Percentiles rank a stretch among this genome's conserved stretches.
These are phyloP conservation scores for Napeogenes sylphis DNA, from an alignment of 2,888 invertebrate genomes.

Conservation along the genomic window DNA sequence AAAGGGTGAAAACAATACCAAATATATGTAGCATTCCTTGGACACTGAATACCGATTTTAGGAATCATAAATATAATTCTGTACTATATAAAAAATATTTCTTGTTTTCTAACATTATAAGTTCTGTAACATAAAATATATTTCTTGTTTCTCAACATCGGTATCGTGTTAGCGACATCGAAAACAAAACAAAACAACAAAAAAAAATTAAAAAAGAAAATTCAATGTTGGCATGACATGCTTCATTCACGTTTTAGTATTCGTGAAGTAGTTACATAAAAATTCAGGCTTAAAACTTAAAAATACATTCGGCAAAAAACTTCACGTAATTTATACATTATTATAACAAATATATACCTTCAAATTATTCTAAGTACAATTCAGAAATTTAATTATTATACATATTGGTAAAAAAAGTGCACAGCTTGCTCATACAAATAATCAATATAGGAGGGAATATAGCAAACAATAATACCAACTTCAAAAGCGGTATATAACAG, in stretches of 20 bases:
- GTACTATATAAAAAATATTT: slow-evolving; percentile 3
- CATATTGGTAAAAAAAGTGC: background rate
- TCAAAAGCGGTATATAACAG: background rate
- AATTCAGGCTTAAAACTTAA: slow-evolving; percentile 35
- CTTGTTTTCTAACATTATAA: slow-evolving; percentile 13
- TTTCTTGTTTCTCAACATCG: slow-evolving; percentile 17
- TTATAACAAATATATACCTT: background rate
- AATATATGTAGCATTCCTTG: slow-evolving; percentile 44
- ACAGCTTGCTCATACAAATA: background rate
- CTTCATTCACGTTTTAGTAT: slow-evolving; percentile 35
- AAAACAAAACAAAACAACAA: slow-evolving; percentile 41
- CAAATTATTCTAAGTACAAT: background rate
- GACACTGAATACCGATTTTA: slow-evolving; percentile 31
- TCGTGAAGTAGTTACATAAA: slow-evolving; percentile 30
- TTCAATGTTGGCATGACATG: slow-evolving; percentile 65
- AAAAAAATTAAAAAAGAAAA: slow-evolving; percentile 33
- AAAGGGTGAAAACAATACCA: slow-evolving; percentile 44
- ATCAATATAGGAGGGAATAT: background rate
- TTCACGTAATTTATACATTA: slow-evolving; percentile 3
- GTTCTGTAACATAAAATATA: background rate
- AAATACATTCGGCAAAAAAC: slow-evolving; percentile 30
- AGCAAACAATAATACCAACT: background rate
- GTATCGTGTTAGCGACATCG: slow-evolving; percentile 51
- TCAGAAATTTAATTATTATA: no score
- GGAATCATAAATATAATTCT: slow-evolving; percentile 3